These are phyloP conservation scores for Tauraco erythrolophus DNA, from an alignment of 2,113 vertebrate species.

Conservation along the genomic window DNA sequence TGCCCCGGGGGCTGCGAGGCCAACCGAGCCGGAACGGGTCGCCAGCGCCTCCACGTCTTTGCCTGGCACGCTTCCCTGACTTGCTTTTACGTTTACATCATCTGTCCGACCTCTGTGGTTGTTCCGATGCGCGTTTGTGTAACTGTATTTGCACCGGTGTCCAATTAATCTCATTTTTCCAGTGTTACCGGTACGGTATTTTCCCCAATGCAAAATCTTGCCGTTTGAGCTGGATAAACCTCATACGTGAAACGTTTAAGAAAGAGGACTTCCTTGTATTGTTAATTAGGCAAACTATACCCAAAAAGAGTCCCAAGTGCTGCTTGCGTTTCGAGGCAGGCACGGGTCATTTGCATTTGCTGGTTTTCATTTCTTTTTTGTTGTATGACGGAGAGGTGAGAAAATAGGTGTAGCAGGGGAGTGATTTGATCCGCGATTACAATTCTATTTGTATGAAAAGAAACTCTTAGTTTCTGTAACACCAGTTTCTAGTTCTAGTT, in stretches of 20 bases:
- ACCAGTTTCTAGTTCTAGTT: not conserved
- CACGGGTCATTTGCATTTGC: not conserved
- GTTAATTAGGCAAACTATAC: not conserved
- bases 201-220: not conserved
- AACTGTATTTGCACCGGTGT: too few relatives aligned
- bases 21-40: too few relatives aligned
- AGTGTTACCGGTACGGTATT: not conserved
- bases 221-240: not conserved
- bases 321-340: not conserved
- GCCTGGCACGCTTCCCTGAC: not conserved
- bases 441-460: not conserved
- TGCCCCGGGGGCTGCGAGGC: too few relatives aligned
- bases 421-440: not conserved
- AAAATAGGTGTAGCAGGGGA: not conserved
- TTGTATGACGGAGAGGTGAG: not conserved
- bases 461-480: not conserved
- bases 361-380: not conserved
- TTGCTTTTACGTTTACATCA: fast-evolving
- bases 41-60: too few relatives aligned
- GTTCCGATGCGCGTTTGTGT: not conserved
- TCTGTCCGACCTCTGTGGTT: fast-evolving
- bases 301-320: not conserved
- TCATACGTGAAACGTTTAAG: not conserved
- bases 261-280: not conserved
- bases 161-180: not conserved